Conservation (phyloP, 2,113 vertebrate species). For the Pseudorhombus dupliciocellatus region DNA sequence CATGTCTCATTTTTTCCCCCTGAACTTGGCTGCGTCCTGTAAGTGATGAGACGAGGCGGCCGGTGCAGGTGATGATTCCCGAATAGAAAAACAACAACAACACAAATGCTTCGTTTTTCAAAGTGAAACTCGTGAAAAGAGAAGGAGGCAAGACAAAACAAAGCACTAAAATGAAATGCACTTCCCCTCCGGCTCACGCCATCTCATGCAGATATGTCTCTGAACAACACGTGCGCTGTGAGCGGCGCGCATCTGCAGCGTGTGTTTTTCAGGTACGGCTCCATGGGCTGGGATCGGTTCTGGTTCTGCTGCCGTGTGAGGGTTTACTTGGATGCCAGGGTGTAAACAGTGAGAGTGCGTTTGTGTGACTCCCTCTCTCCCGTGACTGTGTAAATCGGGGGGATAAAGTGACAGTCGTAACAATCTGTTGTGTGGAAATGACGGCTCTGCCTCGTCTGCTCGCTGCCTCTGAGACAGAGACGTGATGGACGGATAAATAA, state of each 20-base stretch:
- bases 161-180: slow-evolving; percentile 44
- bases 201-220: slow-evolving; percentile 56
- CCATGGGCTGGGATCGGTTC: slow-evolving; percentile 60
- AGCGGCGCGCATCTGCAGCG: slow-evolving; percentile 35
- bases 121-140: slow-evolving; percentile 49
- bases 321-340: slow-evolving; percentile 42
- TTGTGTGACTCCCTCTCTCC: slow-evolving; percentile 57
- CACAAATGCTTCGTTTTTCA: slow-evolving; percentile 52
- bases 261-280: slow-evolving; percentile 64
- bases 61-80: slow-evolving; percentile 40
- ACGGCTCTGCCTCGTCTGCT: slow-evolving; percentile 59
- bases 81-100: slow-evolving; percentile 35
- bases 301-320: slow-evolving; percentile 37
- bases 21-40: slow-evolving; percentile 29
- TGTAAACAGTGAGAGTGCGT: slow-evolving; percentile 70
- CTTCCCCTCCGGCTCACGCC: slow-evolving; percentile 24
- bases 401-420: slow-evolving; percentile 70
- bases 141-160: slow-evolving; percentile 48
- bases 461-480: slow-evolving; percentile 35
- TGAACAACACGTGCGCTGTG: slow-evolving; percentile 47
- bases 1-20: slow-evolving; percentile 45
- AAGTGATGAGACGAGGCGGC: slow-evolving; percentile 46
- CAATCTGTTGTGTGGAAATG: slow-evolving; percentile 68
- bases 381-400: slow-evolving; percentile 68
- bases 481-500: slow-evolving; percentile 17